Conservation (phyloP, 2,888 invertebrate genomes). For the Phortica okadai region DNA sequence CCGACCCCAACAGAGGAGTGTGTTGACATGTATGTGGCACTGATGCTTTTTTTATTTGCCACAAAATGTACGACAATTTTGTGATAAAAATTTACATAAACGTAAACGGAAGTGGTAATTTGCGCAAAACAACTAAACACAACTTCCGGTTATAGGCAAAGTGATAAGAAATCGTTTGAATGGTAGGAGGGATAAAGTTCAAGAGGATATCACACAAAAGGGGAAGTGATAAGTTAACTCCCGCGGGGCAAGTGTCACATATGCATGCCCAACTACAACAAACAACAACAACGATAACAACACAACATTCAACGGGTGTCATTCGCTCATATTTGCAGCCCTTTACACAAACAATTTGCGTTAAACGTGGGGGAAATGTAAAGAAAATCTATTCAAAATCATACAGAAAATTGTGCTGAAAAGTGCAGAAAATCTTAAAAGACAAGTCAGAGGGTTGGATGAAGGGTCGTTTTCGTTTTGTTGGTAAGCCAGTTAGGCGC, state of each 20-base stretch:
- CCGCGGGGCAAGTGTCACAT: constrained; percentile 32
- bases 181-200: not conserved
- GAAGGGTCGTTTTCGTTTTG: not conserved
- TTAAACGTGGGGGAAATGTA: not conserved
- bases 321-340: constrained; percentile 16
- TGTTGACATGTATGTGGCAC: not conserved
- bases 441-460: not conserved
- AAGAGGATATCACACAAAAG: constrained; percentile 19
- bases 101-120: constrained; percentile 65
- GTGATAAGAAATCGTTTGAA: constrained; percentile 1
- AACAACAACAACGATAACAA: not conserved
- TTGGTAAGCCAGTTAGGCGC: constrained; percentile 20
- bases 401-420: constrained; percentile 7
- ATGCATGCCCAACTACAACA: constrained; percentile 5
- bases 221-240: constrained; percentile 22
- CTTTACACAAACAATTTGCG: constrained; percentile 17
- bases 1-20: not conserved
- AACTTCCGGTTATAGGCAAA: constrained; percentile 22
- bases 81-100: constrained; percentile 68
- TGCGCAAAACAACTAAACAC: constrained; percentile 50
- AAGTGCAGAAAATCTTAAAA: not conserved
- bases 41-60: constrained; percentile 62
- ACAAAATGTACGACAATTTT: constrained; percentile 71
- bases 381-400: constrained; percentile 22
- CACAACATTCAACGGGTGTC: constrained; percentile 3